phyloP scores from a whole-genome alignment of 2,797 vertebrate species.

The Atherinosoma microstoma region DNA sequence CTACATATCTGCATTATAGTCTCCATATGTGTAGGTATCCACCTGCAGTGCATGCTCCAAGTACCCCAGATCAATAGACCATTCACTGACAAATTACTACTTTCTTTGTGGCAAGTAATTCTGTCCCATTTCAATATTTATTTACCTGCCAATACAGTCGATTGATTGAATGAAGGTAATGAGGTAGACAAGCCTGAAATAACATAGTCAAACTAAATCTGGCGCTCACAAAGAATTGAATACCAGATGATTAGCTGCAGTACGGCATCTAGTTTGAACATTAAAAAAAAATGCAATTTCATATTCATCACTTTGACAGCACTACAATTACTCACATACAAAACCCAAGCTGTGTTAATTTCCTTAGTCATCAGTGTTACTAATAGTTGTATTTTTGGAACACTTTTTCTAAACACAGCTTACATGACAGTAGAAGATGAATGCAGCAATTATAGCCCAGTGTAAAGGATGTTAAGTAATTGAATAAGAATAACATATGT shows the following conservation, averaged over 20 bases:
- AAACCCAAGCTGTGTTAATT: constrained; percentile 19
- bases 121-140: constrained; percentile 63
- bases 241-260: constrained; percentile 30
- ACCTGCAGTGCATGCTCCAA: constrained; percentile 40
- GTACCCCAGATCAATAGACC: constrained; percentile 57
- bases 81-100: constrained; percentile 68
- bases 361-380: constrained; percentile 41
- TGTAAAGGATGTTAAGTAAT: constrained; percentile 32
- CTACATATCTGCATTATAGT: constrained; percentile 29
- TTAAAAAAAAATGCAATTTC: constrained; percentile 13
- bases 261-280: constrained; percentile 23
- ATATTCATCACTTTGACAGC: constrained; percentile 39
- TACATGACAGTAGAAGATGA: constrained; percentile 41
- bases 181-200: constrained; percentile 39
- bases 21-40: constrained; percentile 46
- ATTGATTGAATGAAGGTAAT: constrained; percentile 52
- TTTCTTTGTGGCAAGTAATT: constrained; percentile 66
- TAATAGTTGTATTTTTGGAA: constrained; percentile 42
- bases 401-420: constrained; percentile 40
- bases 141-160: constrained; percentile 53
- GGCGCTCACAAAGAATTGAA: constrained; percentile 33
- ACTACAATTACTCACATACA: constrained; percentile 23
- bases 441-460: constrained; percentile 30
- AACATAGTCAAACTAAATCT: constrained; percentile 43
- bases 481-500: constrained; percentile 15